These are phyloP conservation scores for Caenorhabditis wallacei DNA, from an alignment of 2,888 invertebrate species.

Conservation along the genomic window DNA sequence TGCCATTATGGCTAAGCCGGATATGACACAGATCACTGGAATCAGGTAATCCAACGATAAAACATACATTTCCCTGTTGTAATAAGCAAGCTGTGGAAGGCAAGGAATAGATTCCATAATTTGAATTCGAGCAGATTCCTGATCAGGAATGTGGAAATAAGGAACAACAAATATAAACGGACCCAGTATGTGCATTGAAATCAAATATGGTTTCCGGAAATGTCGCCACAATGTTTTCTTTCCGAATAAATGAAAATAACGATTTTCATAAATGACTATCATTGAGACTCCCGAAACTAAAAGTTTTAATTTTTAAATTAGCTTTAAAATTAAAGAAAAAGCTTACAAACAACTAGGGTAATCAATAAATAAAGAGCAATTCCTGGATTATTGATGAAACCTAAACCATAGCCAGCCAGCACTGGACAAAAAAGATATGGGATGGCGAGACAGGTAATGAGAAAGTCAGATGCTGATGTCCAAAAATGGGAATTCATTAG, in stretches of 20 bases:
- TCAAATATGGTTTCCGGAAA: background rate
- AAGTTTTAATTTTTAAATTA: background rate
- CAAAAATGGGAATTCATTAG: background rate
- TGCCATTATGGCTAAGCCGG: background rate
- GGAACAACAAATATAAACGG: background rate
- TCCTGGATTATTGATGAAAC: background rate
- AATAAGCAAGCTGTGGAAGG: background rate
- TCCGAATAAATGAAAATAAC: background rate
- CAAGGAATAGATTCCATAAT: background rate
- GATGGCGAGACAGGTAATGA: background rate
- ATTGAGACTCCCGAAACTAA: background rate
- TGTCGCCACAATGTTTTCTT: background rate
- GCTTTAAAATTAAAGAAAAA: too few species aligned
- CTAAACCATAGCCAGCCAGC: background rate
- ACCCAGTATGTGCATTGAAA: background rate
- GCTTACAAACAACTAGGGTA: too few species aligned
- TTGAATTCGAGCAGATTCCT: background rate
- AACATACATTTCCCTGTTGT: background rate
- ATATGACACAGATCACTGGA: background rate
- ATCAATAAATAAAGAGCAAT: background rate
- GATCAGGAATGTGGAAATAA: slow-evolving; percentile 4
- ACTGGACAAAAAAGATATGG: background rate
- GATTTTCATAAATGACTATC: background rate
- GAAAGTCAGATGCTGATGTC: background rate
- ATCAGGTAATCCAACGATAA: background rate